Evolutionary conservation across 2,113 vertebrate genomes (phyloP).

Genomic region (Amphilophus citrinellus): DNA sequence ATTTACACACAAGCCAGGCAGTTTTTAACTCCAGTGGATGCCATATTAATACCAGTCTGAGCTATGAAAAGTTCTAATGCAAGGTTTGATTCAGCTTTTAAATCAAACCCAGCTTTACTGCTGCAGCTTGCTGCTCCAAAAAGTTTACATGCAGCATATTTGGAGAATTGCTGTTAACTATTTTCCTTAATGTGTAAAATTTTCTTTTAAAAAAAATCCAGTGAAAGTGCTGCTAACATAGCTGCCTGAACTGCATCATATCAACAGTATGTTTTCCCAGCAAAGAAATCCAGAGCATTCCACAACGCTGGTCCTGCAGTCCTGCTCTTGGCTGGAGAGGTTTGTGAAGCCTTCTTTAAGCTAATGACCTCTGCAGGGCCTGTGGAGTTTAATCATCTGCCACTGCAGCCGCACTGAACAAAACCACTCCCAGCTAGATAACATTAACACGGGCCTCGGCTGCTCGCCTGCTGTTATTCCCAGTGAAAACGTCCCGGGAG

Average conservation of each 20-base stretch:
- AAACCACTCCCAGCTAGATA: constrained; percentile 19
- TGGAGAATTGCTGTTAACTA: not conserved
- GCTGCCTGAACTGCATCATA: not conserved
- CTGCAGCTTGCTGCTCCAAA: not conserved
- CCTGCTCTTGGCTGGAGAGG: not conserved
- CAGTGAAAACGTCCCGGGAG: not conserved
- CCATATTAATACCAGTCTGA: too few relatives aligned
- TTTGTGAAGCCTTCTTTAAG: not conserved
- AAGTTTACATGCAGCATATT: not conserved
- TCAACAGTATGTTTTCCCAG: not conserved
- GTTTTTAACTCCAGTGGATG: not conserved
- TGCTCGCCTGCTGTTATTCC: not conserved
- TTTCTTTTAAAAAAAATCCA: not conserved
- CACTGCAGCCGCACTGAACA: not conserved
- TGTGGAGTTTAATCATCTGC: not conserved
- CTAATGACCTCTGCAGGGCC: not conserved
- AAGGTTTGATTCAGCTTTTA: too few relatives aligned
- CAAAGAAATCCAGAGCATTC: not conserved
- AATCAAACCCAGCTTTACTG: not conserved
- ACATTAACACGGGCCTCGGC: constrained; percentile 17
- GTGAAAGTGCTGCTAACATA: not conserved
- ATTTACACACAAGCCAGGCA: not conserved
- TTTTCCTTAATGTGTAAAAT: too few relatives aligned
- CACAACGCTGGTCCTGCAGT: not conserved
- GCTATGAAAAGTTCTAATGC: not conserved